phyloP scores from a whole-genome alignment of 2,113 vertebrate genomes.

The Cyphomyrus discorhynchus region DNA sequence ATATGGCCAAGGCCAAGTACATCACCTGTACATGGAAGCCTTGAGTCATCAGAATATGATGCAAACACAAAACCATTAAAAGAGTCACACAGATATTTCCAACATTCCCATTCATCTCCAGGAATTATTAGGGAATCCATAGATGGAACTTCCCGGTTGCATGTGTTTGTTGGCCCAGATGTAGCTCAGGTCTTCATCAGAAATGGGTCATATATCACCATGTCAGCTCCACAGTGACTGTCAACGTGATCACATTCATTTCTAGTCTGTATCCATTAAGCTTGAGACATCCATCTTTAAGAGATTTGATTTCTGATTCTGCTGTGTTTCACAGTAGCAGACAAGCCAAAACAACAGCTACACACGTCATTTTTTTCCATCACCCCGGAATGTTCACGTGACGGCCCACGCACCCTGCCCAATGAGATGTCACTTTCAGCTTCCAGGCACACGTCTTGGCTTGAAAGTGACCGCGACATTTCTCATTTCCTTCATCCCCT shows the following conservation, averaged over 20 bases:
- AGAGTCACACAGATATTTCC: background rate
- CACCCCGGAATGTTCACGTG: background rate
- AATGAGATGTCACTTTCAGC: background rate
- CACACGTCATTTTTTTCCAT: background rate
- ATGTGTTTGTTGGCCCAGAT: background rate
- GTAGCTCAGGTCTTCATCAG: background rate
- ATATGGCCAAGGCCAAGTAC: background rate
- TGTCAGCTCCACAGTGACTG: background rate
- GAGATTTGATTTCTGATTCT: background rate
- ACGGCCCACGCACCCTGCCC: background rate
- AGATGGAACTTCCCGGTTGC: background rate
- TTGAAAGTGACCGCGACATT: conserved; percentile 14
- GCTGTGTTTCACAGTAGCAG: background rate
- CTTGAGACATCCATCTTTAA: background rate
- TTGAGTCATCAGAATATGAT: background rate
- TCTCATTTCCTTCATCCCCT: conserved; percentile 35
- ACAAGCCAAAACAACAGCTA: background rate
- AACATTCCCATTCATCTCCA: background rate
- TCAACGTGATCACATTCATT: background rate
- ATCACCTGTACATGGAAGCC: background rate
- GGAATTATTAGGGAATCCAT: background rate
- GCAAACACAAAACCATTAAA: background rate
- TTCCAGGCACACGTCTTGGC: background rate
- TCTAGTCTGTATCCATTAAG: background rate
- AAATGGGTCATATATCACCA: background rate